A percentile compares a stretch with the other conserved stretches of the same genome.
Conservation (phyloP, 2,113 vertebrate genomes). For the Mastomys coucha region DNA sequence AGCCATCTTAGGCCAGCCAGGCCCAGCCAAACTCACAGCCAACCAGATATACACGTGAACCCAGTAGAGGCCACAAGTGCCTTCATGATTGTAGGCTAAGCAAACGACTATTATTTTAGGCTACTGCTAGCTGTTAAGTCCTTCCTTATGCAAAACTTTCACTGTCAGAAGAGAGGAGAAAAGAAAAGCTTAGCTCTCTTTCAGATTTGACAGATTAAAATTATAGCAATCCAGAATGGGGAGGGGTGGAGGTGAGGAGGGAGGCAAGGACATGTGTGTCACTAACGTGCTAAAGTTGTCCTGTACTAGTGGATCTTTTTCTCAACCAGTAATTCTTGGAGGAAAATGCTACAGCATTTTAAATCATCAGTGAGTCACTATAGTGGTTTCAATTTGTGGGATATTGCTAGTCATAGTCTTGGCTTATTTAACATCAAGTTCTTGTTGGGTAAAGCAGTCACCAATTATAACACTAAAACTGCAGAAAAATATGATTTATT, state of each 20-base stretch:
- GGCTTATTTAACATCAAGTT: conserved; percentile 36
- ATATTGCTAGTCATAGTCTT: not conserved
- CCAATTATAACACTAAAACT: conserved; percentile 47
- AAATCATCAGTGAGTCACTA: conserved; percentile 11
- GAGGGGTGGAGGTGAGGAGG: accelerated
- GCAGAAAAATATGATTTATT: conserved; percentile 20
- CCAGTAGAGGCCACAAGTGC: not conserved
- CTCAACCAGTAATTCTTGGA: not conserved
- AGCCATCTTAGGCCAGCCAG: not conserved
- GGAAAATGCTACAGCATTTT: not conserved
- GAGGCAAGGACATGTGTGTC: not conserved
- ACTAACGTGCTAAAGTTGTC: not conserved
- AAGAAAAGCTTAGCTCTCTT: not conserved
- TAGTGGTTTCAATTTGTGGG: conserved; percentile 10
- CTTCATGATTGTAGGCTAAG: not conserved
- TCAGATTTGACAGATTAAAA: not conserved
- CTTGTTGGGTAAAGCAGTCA: conserved; percentile 3
- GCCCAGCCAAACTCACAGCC: not conserved
- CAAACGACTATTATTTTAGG: not conserved
- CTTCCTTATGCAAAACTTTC: not conserved
- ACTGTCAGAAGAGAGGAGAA: conserved; percentile 1
- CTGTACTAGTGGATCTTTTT: not conserved
- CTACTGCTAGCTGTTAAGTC: not conserved
- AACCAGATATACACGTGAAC: not conserved
- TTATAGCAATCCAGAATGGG: not conserved